Evolutionary conservation across 2,797 vertebrate genomes (phyloP).

Genomic region (Ciconia nigra): DNA sequence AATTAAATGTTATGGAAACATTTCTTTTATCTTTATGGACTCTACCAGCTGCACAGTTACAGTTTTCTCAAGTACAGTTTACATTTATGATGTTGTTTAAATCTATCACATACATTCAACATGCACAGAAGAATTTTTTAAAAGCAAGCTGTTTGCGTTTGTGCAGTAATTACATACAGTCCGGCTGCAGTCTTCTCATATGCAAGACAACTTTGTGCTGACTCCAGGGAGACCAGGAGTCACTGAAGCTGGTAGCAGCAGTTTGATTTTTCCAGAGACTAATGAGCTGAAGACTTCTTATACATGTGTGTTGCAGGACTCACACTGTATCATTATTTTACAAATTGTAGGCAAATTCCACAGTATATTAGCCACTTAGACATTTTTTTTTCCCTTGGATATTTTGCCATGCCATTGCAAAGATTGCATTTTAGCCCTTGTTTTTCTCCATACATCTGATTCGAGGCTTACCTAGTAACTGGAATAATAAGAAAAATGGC

Average conservation of each 20-base stretch:
- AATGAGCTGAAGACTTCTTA: not conserved
- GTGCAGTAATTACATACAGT: not conserved
- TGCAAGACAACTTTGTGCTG: not conserved
- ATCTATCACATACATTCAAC: slow-evolving; percentile 32
- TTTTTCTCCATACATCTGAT: not conserved
- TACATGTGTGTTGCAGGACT: not conserved
- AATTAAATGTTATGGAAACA: slow-evolving; percentile 66
- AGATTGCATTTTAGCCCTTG: not conserved
- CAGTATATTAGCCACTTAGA: not conserved
- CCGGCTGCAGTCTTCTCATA: not conserved
- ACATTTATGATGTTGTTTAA: slow-evolving; percentile 60
- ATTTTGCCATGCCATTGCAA: not conserved
- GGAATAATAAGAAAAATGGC: not conserved
- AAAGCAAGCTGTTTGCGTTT: slow-evolving; percentile 24
- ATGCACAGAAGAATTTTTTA: slow-evolving; percentile 15
- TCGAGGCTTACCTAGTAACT: not conserved
- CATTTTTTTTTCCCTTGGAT: not conserved
- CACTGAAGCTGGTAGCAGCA: not conserved
- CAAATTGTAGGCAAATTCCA: not conserved
- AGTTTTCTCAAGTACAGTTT: slow-evolving; percentile 51
- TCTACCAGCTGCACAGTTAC: slow-evolving; percentile 29
- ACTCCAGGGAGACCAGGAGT: not conserved
- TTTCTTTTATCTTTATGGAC: slow-evolving; percentile 61
- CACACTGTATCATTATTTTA: not conserved
- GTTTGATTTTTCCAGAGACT: not conserved